Evolutionary conservation across 2,113 vertebrate species (phyloP), one percentile per base, ranked within the genome.

Genomic region (Sturnus vulgaris): DNA sequence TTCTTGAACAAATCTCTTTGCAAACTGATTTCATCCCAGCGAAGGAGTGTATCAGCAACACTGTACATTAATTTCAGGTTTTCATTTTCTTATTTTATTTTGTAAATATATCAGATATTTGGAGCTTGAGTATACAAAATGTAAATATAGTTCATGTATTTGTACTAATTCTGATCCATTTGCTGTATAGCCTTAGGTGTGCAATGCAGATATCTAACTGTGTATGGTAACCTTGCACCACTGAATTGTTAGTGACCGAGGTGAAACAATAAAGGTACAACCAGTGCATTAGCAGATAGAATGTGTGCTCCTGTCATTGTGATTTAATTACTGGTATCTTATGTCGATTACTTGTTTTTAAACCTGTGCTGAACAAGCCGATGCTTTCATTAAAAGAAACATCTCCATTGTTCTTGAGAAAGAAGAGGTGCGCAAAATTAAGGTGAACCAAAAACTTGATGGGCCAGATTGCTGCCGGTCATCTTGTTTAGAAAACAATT

Each of bases 101-200:
- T 99, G 99, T 99, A 99, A 99, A 99, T 99, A 99, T 98, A 98
- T 98, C 98, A 69, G 98, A 99, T 98, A 99, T 98, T 99, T 98
- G 98, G 98, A 98, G 99, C 99, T 99, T 98, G 98, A 99, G 99
- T 99, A 98, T 98, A 98, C 99, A 99, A 99, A 99, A 98, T 99
- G 99, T 99, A 99, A 99, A 99, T 99, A 99, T 97, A 98, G 99
- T 99, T 99, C 98, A 98, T 98, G 99, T 99, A 99, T 99, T 99
- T 99, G 99, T 99, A 99, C 99, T 99, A 99, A 99, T 98, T 99
- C 98, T 98, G 99, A 99, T 98, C 98, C 99, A 99, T 99, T 99
- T 98, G 99, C 99, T 99, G 98, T 99, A 99, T 99, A 99, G 99
- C 98, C 98, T 92, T 99, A 99, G 99, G 98, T 98, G 99, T 99